These are phyloP conservation scores for Megaceryle alcyon DNA, from an alignment of 2,797 vertebrate species.

Conservation along the genomic window DNA sequence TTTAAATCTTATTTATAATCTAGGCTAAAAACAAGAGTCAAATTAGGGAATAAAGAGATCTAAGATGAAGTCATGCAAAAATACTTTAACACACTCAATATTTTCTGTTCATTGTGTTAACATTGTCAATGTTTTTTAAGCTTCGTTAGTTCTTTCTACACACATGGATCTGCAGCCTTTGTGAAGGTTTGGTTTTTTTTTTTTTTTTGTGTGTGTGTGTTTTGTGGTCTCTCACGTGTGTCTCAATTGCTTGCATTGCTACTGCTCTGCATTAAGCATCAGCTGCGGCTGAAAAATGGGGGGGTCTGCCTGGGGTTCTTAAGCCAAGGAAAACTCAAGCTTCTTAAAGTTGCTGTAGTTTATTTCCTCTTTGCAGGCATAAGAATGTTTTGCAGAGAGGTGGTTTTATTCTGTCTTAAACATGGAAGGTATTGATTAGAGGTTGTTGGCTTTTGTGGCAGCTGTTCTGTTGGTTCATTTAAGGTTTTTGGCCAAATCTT, in stretches of 20 bases:
- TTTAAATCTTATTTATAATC: constrained; percentile 64
- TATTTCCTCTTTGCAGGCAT: not conserved
- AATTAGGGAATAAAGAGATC: constrained; percentile 49
- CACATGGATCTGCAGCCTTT: not conserved
- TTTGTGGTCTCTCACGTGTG: constrained; percentile 1
- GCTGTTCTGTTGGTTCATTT: not conserved
- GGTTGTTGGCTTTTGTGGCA: constrained; percentile 12
- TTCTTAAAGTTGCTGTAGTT: not conserved
- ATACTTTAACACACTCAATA: not conserved
- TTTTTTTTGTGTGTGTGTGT: not conserved
- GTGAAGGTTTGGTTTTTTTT: not conserved
- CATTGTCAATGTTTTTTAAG: constrained; percentile 11
- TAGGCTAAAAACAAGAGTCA: constrained; percentile 44
- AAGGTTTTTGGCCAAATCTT: constrained; percentile 22
- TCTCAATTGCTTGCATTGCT: not conserved
- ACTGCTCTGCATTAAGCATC: not conserved
- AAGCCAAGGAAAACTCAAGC: not conserved
- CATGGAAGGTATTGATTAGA: constrained; percentile 28
- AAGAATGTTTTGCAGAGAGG: not conserved
- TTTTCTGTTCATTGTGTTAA: constrained; percentile 9
- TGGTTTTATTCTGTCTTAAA: not conserved
- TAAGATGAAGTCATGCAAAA: constrained; percentile 26
- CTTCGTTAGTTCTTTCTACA: constrained; percentile 15
- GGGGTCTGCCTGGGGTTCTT: not conserved
- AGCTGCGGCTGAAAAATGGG: not conserved